Conservation (phyloP, 2,797 vertebrate genomes). For the Phoeniculus purpureus region DNA sequence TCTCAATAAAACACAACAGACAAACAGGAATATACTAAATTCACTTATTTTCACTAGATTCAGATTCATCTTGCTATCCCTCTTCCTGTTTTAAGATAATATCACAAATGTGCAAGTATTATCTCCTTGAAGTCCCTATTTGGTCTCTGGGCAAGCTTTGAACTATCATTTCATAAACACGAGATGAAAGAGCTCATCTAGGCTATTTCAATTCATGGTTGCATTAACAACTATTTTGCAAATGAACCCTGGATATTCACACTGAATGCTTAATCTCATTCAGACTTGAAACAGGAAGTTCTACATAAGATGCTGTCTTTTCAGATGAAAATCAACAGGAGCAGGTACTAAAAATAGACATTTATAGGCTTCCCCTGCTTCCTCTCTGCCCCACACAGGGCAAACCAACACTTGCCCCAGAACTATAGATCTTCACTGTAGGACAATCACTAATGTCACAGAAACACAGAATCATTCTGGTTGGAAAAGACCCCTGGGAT, state of each 20-base stretch:
- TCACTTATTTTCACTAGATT: constrained; percentile 1
- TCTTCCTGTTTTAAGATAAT: neutral
- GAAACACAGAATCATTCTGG: too few relatives aligned
- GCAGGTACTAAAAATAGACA: neutral
- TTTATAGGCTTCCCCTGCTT: neutral
- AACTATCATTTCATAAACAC: constrained; percentile 11
- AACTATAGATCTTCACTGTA: neutral
- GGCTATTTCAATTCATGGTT: constrained; percentile 21
- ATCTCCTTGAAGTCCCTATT: constrained; percentile 9
- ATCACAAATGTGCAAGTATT: neutral
- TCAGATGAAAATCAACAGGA: neutral
- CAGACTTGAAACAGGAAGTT: neutral
- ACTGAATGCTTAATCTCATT: constrained; percentile 16
- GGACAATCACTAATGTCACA: neutral
- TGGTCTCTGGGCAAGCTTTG: neutral
- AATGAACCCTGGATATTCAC: constrained; percentile 23
- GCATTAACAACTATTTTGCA: constrained; percentile 33
- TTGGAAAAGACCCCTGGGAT: too few relatives aligned
- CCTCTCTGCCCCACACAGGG: neutral
- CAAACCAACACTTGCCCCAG: neutral
- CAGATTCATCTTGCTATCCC: neutral
- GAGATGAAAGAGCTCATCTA: constrained; percentile 40
- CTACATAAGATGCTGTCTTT: constrained; percentile 4
- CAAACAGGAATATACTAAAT: neutral
- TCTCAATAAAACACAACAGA: constrained; percentile 15